Percentiles rank a stretch among this genome's conserved stretches.
Evolutionary conservation across 2,797 vertebrate species (phyloP).

Genomic region (Acrossocheilus wenchowensis): DNA sequence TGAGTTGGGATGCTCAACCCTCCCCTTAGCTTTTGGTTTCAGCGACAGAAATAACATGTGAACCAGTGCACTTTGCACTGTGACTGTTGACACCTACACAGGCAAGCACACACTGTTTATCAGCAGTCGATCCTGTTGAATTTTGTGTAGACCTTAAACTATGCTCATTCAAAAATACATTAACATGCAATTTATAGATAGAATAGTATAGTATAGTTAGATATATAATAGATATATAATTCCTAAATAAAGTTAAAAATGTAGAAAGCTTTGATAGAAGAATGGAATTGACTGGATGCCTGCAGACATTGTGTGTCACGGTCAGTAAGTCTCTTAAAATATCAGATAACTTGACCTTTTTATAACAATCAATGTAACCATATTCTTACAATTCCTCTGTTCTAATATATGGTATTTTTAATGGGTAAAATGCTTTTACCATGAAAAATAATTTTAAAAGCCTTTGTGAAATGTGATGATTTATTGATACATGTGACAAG

Average conservation of each 20-base stretch:
- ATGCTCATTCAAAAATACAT: background rate
- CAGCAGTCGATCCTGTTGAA: slow-evolving; percentile 18
- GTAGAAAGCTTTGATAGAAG: background rate
- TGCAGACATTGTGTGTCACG: background rate
- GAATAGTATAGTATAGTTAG: too few species aligned
- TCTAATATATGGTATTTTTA: background rate
- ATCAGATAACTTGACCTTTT: background rate
- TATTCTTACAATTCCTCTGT: background rate
- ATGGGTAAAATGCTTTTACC: background rate
- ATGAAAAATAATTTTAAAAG: background rate
- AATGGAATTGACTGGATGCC: background rate
- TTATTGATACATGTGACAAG: background rate
- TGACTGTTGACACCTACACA: slow-evolving; percentile 37
- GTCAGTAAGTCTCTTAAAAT: background rate
- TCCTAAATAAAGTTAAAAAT: background rate
- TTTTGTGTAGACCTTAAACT: background rate
- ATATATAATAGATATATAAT: background rate
- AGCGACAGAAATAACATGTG: slow-evolving; percentile 62
- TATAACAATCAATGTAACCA: background rate
- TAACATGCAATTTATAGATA: background rate
- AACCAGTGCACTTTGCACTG: slow-evolving; percentile 50
- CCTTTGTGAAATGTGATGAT: background rate
- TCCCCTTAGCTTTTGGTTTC: slow-evolving; percentile 43
- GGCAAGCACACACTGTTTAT: slow-evolving; percentile 5
- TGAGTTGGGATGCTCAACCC: slow-evolving; percentile 53